Percentiles rank a stretch among this genome's conserved stretches.
These are phyloP conservation scores for Enteromius fasciolatus DNA, from an alignment of 2,797 vertebrate genomes.

Conservation along the genomic window DNA sequence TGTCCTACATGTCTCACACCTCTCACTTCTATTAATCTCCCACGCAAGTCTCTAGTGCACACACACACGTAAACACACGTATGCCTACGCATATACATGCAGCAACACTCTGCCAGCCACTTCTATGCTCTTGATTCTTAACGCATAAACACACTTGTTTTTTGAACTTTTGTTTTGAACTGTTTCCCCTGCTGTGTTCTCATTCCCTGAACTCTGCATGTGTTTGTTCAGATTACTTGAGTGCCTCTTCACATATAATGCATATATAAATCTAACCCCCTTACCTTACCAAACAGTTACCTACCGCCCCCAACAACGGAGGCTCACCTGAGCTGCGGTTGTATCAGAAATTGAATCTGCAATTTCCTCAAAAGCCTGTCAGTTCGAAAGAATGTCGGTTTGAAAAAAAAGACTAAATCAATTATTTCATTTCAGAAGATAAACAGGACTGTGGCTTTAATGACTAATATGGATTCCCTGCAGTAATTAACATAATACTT, in stretches of 20 bases:
- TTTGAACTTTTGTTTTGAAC: conserved; percentile 21
- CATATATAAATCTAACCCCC: neutral
- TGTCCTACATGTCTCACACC: conserved; percentile 47
- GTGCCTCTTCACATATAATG: conserved; percentile 45
- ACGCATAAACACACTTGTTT: neutral
- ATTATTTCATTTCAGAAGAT: conserved; percentile 27
- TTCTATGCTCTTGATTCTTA: conserved; percentile 27
- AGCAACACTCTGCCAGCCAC: conserved; percentile 43
- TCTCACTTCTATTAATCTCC: conserved; percentile 54
- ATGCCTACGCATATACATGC: conserved; percentile 32
- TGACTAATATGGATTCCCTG: conserved; percentile 18
- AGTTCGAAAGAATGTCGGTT: neutral
- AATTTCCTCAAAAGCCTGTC: neutral
- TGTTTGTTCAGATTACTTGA: conserved; percentile 62
- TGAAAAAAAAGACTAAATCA: conserved; percentile 1
- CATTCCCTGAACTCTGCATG: conserved; percentile 20
- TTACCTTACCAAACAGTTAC: neutral
- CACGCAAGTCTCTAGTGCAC: conserved; percentile 39
- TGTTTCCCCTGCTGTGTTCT: neutral
- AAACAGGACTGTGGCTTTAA: conserved; percentile 26
- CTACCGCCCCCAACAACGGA: neutral
- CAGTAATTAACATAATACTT: conserved; percentile 21
- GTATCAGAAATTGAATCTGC: neutral
- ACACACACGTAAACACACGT: conserved; percentile 25
- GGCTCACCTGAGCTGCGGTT: conserved; percentile 31